These are phyloP conservation scores for Drosophila sp. DNA, from an alignment of 1,140 invertebrate species.

Conservation along the genomic window DNA sequence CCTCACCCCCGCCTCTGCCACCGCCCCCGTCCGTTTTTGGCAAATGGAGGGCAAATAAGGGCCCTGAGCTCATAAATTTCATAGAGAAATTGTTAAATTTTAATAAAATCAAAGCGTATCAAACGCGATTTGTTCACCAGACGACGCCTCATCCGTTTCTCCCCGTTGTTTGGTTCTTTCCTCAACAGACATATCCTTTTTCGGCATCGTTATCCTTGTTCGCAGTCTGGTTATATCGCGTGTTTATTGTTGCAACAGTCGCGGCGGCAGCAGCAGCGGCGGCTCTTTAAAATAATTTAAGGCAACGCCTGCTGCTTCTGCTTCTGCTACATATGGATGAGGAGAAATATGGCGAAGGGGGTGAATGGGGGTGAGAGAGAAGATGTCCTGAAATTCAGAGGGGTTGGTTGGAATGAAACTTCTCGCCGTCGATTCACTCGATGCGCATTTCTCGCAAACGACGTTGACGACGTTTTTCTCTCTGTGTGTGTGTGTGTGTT, in stretches of 20 bases:
- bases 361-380: neutral
- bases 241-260: slow-evolving; percentile 81
- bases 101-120: slow-evolving; percentile 81
- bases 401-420: slow-evolving; percentile 9
- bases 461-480: slow-evolving; percentile 15
- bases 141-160: slow-evolving; percentile 40
- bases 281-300: slow-evolving; percentile 77
- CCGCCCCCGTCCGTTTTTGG: neutral
- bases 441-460: slow-evolving; percentile 36
- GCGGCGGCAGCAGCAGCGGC: slow-evolving; percentile 23
- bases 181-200: slow-evolving; percentile 40
- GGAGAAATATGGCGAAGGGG: slow-evolving; percentile 17
- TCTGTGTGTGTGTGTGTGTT: slow-evolving; percentile 16
- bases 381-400: neutral
- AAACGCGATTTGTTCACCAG: slow-evolving; percentile 78
- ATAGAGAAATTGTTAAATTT: slow-evolving; percentile 79
- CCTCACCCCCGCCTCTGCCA: no score
- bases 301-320: slow-evolving; percentile 45
- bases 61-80: slow-evolving; percentile 66
- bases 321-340: slow-evolving; percentile 16
- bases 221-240: slow-evolving; percentile 76
- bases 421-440: slow-evolving; percentile 34
- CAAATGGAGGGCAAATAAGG: no score
- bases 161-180: neutral
- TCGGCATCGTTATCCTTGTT: slow-evolving; percentile 74